Percentiles rank a stretch among this genome's conserved stretches.
Evolutionary conservation across 2,888 invertebrate genomes (phyloP).

Genomic region (Campoplex nolae): DNA sequence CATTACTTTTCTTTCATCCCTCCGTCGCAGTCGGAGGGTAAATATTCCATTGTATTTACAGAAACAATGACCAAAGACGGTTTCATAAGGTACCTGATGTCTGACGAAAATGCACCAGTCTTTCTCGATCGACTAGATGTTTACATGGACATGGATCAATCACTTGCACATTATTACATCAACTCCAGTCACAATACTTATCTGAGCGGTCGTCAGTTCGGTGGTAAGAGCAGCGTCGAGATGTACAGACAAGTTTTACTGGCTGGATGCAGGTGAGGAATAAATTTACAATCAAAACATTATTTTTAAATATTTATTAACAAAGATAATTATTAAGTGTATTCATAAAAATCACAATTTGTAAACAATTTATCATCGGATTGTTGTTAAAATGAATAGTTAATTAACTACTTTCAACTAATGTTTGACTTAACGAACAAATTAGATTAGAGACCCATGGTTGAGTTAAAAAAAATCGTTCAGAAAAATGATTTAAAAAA

Average conservation of each 20-base stretch:
- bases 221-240: slow-evolving; percentile 98
- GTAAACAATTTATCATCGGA: background rate
- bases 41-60: slow-evolving; percentile 78
- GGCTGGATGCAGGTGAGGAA: slow-evolving; percentile 95
- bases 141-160: slow-evolving; percentile 99
- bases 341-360: background rate
- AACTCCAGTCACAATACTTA: slow-evolving; percentile 99
- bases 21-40: background rate
- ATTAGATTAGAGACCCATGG: background rate
- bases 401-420: background rate
- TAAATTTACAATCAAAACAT: background rate
- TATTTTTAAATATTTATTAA: background rate
- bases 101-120: slow-evolving; percentile 99
- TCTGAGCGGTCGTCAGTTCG: slow-evolving; percentile 97
- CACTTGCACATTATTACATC: slow-evolving; percentile 99
- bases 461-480: background rate
- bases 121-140: slow-evolving; percentile 99
- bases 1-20: background rate
- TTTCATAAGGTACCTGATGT: slow-evolving; percentile 99
- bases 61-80: slow-evolving; percentile 97
- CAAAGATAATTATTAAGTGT: background rate
- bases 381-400: background rate
- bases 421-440: background rate
- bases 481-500: background rate
- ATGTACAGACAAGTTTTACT: slow-evolving; percentile 99